Conservation (phyloP, 2,888 invertebrate genomes). For the Acleris laterana region DNA sequence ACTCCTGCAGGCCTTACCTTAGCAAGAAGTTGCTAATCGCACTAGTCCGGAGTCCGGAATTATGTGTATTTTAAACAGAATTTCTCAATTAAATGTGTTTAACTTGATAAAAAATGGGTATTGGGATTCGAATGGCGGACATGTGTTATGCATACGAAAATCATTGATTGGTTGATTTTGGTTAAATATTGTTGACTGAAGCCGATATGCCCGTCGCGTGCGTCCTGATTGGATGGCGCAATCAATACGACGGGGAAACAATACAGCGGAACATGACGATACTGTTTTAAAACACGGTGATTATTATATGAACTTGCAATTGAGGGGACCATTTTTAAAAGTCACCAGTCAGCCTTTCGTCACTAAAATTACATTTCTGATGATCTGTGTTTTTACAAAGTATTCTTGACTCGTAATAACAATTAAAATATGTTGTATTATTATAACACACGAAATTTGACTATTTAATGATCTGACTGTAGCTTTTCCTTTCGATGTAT, state of each 20-base stretch:
- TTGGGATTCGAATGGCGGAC: constrained; percentile 2
- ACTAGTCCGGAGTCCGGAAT: constrained; percentile 22
- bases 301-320: constrained; percentile 4
- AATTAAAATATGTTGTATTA: too few relatives aligned
- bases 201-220: constrained; percentile 52
- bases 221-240: constrained; percentile 51
- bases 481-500: too few relatives aligned
- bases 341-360: too few relatives aligned
- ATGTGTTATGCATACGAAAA: constrained; percentile 41
- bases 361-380: too few relatives aligned
- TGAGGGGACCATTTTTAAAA: not conserved
- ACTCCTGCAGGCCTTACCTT: constrained; percentile 31
- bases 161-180: constrained; percentile 49
- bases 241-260: constrained; percentile 45
- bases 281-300: constrained; percentile 26
- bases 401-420: too few relatives aligned
- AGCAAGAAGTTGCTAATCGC: constrained; percentile 32
- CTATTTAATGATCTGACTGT: too few relatives aligned
- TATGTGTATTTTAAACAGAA: constrained; percentile 28
- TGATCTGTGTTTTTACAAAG: too few relatives aligned
- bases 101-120: not conserved
- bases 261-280: constrained; percentile 34
- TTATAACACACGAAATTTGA: too few relatives aligned
- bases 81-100: constrained; percentile 9
- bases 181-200: constrained; percentile 45